phyloP scores from a whole-genome alignment of 2,888 invertebrate species.

The Alcis repandata region DNA sequence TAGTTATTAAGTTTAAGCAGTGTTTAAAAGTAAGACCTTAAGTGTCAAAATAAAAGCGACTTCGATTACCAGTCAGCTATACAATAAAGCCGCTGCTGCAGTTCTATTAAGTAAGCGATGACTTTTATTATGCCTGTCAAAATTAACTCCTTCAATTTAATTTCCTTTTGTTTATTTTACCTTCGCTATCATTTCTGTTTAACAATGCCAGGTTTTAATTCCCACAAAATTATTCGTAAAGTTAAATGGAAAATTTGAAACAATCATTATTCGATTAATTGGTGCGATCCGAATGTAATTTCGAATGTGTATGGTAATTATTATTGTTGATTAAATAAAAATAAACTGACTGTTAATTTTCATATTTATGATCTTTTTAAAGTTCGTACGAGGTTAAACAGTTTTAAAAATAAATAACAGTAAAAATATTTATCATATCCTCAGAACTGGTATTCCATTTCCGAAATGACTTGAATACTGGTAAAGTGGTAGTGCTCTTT shows the following conservation, averaged over 20 bases:
- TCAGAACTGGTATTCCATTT: too few relatives aligned
- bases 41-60: too few relatives aligned
- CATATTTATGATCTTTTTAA: too few relatives aligned
- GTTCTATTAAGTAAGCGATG: too few relatives aligned
- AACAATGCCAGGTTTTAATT: conserved; percentile 34
- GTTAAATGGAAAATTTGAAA: conserved; percentile 37
- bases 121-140: not conserved
- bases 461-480: too few relatives aligned
- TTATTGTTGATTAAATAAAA: conserved; percentile 28
- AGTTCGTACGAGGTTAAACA: too few relatives aligned
- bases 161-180: conserved; percentile 11
- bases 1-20: too few relatives aligned
- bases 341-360: conserved; percentile 1
- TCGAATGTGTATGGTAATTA: conserved; percentile 27
- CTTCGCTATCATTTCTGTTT: conserved; percentile 17
- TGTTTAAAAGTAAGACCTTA: too few relatives aligned
- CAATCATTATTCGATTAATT: conserved; percentile 41
- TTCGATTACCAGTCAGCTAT: too few relatives aligned
- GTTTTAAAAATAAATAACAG: not conserved
- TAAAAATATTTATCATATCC: too few relatives aligned
- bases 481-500: too few relatives aligned
- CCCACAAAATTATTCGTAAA: conserved; percentile 35
- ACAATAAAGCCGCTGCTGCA: too few relatives aligned
- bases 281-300: conserved; percentile 38
- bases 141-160: not conserved